A percentile compares a stretch with the other conserved stretches of the same genome.
These are phyloP conservation scores for Epizoanthus stellaris DNA, from an alignment of 92 coral and sea anemone species.

Conservation along the genomic window DNA sequence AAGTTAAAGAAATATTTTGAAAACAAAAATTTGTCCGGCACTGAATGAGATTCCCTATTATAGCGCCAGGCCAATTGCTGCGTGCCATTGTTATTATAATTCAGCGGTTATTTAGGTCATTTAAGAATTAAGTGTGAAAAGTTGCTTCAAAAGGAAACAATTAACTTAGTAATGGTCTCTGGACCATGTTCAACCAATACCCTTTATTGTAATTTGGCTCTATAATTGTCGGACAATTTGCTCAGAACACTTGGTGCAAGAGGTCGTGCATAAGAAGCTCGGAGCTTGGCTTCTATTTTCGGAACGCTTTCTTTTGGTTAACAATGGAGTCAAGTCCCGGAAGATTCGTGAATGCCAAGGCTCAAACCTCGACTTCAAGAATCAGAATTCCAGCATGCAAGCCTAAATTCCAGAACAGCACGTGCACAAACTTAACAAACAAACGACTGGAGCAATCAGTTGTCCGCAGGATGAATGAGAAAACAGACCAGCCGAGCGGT, in stretches of 20 bases:
- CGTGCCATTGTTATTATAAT: conserved; percentile 20
- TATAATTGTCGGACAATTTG: conserved; percentile 12
- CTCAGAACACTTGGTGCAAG: background rate
- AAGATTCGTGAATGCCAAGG: conserved; percentile 11
- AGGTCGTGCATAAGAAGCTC: conserved; percentile 3
- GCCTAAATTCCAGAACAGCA: conserved; percentile 32
- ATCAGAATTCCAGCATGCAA: conserved; percentile 31
- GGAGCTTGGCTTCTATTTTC: background rate
- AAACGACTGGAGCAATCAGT: conserved; percentile 19
- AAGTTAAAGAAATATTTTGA: too few relatives aligned
- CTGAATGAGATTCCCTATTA: too few relatives aligned
- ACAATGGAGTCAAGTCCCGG: conserved; percentile 24
- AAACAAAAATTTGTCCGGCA: too few relatives aligned
- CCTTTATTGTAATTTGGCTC: conserved; percentile 14
- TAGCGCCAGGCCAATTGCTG: background rate
- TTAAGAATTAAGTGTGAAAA: conserved; percentile 28
- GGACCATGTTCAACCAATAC: background rate
- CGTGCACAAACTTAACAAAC: conserved; percentile 42
- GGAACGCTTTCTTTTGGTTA: background rate
- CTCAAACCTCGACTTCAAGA: conserved; percentile 17
- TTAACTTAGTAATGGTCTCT: background rate
- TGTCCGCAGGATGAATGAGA: conserved; percentile 22
- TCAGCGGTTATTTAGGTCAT: conserved; percentile 2
- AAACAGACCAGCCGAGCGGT: conserved; percentile 42
- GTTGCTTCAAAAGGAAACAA: conserved; percentile 30